Evolutionary conservation across 1,140 invertebrate species (phyloP).

Genomic region (Temnothorax longispinosus): DNA sequence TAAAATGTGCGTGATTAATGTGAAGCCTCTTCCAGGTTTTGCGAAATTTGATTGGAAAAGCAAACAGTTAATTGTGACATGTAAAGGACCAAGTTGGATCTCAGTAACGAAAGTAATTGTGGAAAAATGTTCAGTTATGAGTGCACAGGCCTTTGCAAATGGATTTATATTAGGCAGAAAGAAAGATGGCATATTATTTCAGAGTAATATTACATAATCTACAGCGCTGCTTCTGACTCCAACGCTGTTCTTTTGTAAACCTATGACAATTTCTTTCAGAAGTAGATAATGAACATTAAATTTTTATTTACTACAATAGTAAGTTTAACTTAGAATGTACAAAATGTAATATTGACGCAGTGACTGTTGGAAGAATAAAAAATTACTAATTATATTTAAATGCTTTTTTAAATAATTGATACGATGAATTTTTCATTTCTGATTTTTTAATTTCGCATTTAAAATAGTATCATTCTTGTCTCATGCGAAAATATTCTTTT

Average conservation of each 20-base stretch:
- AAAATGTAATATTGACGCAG: slow-evolving; percentile 54
- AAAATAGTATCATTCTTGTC: slow-evolving; percentile 11
- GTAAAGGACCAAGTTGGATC: slow-evolving; percentile 87
- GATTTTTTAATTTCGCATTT: slow-evolving; percentile 12
- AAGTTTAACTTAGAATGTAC: slow-evolving; percentile 51
- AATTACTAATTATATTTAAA: neutral
- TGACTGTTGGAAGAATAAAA: slow-evolving; percentile 25
- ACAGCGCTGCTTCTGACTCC: slow-evolving; percentile 25
- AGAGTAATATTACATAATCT: slow-evolving; percentile 25
- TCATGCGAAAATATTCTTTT: slow-evolving; percentile 47
- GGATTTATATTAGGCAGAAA: slow-evolving; percentile 87
- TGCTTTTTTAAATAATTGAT: neutral
- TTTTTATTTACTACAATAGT: slow-evolving; percentile 47
- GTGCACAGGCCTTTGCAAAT: slow-evolving; percentile 89
- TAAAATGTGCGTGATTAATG: slow-evolving; percentile 35
- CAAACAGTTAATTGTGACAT: slow-evolving; percentile 86
- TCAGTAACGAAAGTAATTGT: slow-evolving; percentile 87
- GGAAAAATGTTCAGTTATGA: slow-evolving; percentile 87
- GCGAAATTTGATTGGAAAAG: slow-evolving; percentile 85
- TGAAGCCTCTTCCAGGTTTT: slow-evolving; percentile 80
- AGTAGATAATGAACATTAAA: slow-evolving; percentile 34
- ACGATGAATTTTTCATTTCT: neutral
- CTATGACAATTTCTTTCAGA: slow-evolving; percentile 27
- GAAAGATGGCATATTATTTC: slow-evolving; percentile 68
- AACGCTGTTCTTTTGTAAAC: slow-evolving; percentile 22